Base-by-base conservation (phyloP, 2,888 invertebrate species). In the Vandiemenella viatica region DNA sequence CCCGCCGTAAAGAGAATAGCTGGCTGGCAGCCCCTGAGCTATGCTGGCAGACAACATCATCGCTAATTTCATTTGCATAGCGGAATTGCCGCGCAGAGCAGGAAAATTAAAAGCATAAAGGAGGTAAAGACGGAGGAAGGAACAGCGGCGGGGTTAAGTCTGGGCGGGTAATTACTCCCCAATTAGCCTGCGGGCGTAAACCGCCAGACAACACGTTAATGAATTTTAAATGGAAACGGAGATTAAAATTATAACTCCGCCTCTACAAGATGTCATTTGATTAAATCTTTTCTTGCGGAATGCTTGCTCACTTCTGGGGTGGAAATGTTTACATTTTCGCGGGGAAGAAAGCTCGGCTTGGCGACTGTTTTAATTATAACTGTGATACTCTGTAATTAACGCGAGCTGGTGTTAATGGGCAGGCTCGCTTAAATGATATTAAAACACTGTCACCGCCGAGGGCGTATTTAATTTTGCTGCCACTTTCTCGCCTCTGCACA, bases 11-110 rank as follows among this genome's bases (percentile, higher is more conserved):
- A 10, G 13, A 26, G 13, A 26, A n/a, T n/a, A n/a, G n/a, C n/a
- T n/a, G n/a, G n/a, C n/a, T n/a, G n/a, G 32, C 32, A 32, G 32
- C 32, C 32, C 32, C 32, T n/a, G n/a, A n/a, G n/a, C n/a, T n/a
- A 32, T n/a, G 32, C 32, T 32, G 32, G 32, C 13, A 32, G n/a
- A n/a, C 20, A 46, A 51, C 50, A 53, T 51, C 49, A 50, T 50
- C 53, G 46, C 53, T 51, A 53, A 53, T 53, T 53, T 51, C 50
- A 53, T 53, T 53, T 53, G 50, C 53, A 53, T 53, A 50, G 49
- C 49, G 45, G 49, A 51, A 51, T 51, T 46, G 48, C 21, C 49
- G 44, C 18, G 41, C 37, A 17, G 49, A 48, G n/a, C 42, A 43
- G 43, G 49, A 49, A 52, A 52, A 52, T 52, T 52, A 52, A 52